These are phyloP conservation scores for Micromussa lordhowensis DNA, from an alignment of 92 coral and sea anemone species.

Conservation along the genomic window DNA sequence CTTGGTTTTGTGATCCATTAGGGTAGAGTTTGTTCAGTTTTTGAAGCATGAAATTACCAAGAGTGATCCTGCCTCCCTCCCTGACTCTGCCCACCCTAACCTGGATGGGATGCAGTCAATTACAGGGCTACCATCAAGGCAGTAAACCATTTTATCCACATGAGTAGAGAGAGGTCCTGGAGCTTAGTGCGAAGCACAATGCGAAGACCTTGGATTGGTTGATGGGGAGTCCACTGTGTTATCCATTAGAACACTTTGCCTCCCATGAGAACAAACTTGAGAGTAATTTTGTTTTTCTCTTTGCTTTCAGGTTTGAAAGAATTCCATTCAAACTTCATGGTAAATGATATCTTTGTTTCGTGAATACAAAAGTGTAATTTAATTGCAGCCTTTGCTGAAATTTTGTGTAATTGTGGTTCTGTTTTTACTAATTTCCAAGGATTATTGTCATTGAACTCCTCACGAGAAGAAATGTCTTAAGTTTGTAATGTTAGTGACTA, in stretches of 20 bases:
- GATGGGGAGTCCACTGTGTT: too few relatives aligned
- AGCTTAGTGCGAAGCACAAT: background rate
- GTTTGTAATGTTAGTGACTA: too few relatives aligned
- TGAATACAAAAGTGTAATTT: background rate
- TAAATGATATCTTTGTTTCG: background rate
- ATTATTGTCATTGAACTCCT: background rate
- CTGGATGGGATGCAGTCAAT: too few relatives aligned
- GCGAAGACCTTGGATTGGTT: background rate
- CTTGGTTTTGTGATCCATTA: too few relatives aligned
- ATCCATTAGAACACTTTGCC: background rate
- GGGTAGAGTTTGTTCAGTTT: too few relatives aligned
- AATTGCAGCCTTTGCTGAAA: background rate
- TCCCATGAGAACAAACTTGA: background rate
- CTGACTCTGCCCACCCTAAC: too few relatives aligned
- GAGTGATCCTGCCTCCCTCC: too few relatives aligned
- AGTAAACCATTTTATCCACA: too few relatives aligned
- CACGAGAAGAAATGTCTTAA: background rate
- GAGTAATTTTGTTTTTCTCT: background rate
- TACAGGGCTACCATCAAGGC: background rate
- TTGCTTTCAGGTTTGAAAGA: conserved; percentile 28
- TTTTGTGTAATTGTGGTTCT: background rate
- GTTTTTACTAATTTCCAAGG: background rate
- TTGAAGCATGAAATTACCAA: too few relatives aligned
- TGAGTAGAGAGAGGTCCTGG: background rate
- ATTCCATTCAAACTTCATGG: conserved; percentile 24